Percentiles rank a stretch among this genome's conserved stretches.
Evolutionary conservation across 2,888 invertebrate species (phyloP).

Genomic region (Phyllotreta cruciferae): DNA sequence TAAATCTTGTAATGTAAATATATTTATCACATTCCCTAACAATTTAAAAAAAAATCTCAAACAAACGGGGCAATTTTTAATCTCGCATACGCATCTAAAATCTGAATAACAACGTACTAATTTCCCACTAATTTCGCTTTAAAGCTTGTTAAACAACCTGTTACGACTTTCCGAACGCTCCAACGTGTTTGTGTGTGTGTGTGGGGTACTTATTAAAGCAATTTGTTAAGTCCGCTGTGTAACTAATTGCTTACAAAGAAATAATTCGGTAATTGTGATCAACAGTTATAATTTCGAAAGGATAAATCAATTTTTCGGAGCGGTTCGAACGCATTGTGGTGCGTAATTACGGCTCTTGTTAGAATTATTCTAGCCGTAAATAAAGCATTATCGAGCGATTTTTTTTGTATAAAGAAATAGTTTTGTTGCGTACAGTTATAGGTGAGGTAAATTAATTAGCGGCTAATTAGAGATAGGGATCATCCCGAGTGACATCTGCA

Average conservation of each 20-base stretch:
- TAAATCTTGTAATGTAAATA: too few species aligned
- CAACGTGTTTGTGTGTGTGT: neutral
- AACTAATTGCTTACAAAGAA: slow-evolving; percentile 16
- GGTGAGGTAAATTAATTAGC: too few species aligned
- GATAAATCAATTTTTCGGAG: slow-evolving; percentile 14
- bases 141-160: slow-evolving; percentile 10
- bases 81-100: too few species aligned
- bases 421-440: too few species aligned
- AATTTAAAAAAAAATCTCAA: too few species aligned
- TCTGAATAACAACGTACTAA: too few species aligned
- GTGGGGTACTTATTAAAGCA: slow-evolving; percentile 12
- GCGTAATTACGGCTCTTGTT: neutral
- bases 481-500: slow-evolving; percentile 3
- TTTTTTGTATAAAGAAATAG: too few species aligned
- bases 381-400: too few species aligned
- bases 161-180: slow-evolving; percentile 6
- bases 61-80: too few species aligned
- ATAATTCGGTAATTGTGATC: slow-evolving; percentile 12
- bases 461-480: too few species aligned
- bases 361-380: neutral
- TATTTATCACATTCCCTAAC: too few species aligned
- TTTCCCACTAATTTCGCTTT: neutral
- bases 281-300: slow-evolving; percentile 6
- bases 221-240: slow-evolving; percentile 6
- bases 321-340: neutral